Conservation (phyloP, 2,113 vertebrate species). For the Laterallus jamaicensis region DNA sequence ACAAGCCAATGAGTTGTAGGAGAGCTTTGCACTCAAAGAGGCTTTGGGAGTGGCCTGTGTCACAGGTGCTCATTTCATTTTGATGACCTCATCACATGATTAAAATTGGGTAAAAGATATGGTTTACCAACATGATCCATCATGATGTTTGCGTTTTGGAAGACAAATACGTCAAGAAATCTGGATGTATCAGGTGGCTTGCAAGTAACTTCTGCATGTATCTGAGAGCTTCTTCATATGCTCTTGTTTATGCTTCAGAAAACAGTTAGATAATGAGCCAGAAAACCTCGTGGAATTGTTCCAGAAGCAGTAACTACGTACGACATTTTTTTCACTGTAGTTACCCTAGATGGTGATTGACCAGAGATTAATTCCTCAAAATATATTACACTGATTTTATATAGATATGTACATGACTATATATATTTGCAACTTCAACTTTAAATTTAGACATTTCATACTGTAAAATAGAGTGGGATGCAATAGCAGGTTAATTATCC, state of each 20-base stretch:
- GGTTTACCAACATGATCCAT: background rate
- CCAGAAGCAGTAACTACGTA: background rate
- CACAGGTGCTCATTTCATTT: background rate
- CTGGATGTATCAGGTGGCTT: background rate
- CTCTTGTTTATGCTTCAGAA: background rate
- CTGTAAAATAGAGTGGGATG: background rate
- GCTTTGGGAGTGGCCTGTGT: background rate
- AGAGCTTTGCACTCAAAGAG: background rate
- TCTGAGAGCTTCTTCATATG: background rate
- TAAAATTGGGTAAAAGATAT: background rate
- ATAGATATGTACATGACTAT: background rate
- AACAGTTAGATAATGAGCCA: background rate
- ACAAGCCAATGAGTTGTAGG: accelerated
- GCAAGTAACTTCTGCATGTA: background rate
- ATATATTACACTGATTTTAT: background rate
- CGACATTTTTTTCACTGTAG: background rate
- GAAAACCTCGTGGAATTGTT: background rate
- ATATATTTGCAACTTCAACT: background rate
- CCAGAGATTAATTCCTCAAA: background rate
- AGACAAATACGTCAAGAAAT: background rate
- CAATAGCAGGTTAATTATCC: background rate
- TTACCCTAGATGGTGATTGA: background rate
- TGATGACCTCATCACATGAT: too few species aligned
- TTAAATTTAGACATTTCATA: background rate
- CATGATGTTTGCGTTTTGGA: background rate